Evolutionary conservation across 2,797 vertebrate species (phyloP), one percentile per base, ranked within the genome.

Genomic region (Phrynocephalus forsythii): DNA sequence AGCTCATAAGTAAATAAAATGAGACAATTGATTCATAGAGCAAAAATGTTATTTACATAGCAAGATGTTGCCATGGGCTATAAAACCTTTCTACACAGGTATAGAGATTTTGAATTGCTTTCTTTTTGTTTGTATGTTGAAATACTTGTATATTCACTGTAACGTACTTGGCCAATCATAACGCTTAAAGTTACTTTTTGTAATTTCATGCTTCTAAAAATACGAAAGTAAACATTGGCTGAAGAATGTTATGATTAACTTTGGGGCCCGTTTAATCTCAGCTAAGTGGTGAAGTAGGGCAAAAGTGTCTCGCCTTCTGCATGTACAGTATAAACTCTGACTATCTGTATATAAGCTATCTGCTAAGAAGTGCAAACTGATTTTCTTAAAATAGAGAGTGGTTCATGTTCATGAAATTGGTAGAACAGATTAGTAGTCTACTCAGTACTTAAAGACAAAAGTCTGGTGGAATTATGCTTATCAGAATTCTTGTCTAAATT

Each of bases 1-100:
- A 93, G 95, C 95, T 86, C 92, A 89, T 93, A 94, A 91, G 69
- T 93, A 94, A 95, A 94, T 93, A 87, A 95, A 56, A 86, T 93
- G 85, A 93, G 87, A 92, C 87, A 80, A 91, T 90, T 93, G 91
- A 90, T 92, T 92, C 85, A 95, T 95, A 92, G 20, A 92, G 92
- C 89, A 0, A 88, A 94, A 94, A 84, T 82, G 68, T 83, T 69
- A 88, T 93, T 91, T 69, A 66, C 88, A 89, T 94, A 95, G 72
- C 96, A 95, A 88, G 95, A 84, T 93, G 91, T 95, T 95, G 94
- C 92, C 93, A 92, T 95, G 92, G 93, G 92, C 96, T 96, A 97
- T 96, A 95, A 92, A 87, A 96, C 94, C 92, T 96, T 96, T 96
- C 92, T 83, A 93, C 96, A 92, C 96, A 97, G 95, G 96, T 97